phyloP scores from a whole-genome alignment of 2,113 vertebrate genomes.

The Petromus typicus region DNA sequence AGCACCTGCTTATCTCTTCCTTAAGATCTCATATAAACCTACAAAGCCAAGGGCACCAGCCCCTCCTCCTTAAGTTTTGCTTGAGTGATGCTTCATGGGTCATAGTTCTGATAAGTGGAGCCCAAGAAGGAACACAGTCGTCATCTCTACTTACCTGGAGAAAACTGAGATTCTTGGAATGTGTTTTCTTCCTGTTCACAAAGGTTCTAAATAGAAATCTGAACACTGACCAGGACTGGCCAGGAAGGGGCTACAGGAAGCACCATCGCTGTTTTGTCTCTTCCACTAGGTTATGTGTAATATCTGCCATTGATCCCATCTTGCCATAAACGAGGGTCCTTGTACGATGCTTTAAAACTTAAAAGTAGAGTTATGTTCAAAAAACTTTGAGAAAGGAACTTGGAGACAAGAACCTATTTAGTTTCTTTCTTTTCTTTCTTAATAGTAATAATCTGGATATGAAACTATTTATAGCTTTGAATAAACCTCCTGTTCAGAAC shows the following conservation, averaged over 20 bases:
- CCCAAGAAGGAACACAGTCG: neutral
- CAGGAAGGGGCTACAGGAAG: neutral
- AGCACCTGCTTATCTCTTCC: neutral
- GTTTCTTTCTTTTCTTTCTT: constrained; percentile 1
- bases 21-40: neutral
- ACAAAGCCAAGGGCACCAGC: accelerated
- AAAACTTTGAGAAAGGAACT: neutral
- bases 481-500: neutral
- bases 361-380: neutral
- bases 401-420: neutral
- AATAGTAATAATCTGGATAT: neutral
- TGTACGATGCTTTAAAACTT: neutral
- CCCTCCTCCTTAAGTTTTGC: neutral
- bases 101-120: neutral
- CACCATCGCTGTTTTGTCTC: neutral
- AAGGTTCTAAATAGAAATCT: neutral
- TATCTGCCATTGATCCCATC: neutral
- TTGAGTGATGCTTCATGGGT: neutral
- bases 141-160: neutral
- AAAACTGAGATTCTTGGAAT: neutral
- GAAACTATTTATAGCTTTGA: constrained; percentile 35
- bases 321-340: neutral
- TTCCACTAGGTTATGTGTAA: neutral
- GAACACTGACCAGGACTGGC: neutral
- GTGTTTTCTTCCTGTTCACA: neutral